Base-by-base conservation (phyloP, 2,797 vertebrate genomes). In the Rhadinocentrus ornatus region DNA sequence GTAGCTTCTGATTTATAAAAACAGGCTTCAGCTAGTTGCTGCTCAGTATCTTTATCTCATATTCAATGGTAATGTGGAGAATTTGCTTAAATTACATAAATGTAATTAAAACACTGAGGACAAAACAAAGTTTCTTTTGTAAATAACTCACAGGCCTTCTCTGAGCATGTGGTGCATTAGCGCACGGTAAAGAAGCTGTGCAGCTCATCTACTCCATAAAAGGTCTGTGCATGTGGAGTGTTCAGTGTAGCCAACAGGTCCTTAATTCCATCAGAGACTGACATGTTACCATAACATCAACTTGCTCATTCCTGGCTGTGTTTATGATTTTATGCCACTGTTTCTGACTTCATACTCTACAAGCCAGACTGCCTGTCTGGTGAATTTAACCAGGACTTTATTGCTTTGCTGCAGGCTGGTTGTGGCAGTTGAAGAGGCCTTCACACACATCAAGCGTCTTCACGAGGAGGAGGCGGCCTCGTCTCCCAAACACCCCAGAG, bases 341-440 rank as follows among this genome's bases (percentile, higher is more conserved):
- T 46, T 46, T n/a, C 7, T 20, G 7, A 46, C 44, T 20, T 7
- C 18, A 44, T n/a, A 24, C 22, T 16, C 44, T 46, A 0, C 3
- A 31, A 22, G 26, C 11, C 34, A 7, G 15, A 13, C 35, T 24
- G n/a, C 48, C 9, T 18, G 15, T 32, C 35, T 5, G 4, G n/a
- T 34, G 31, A 44, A 0, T 0, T 50, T 20, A 20, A 12, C 22
- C 26, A 31, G 46, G 18, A 0, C 1, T 62, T 16, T 20, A 16
- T 52, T 32, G 0, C 39, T 66, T n/a, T 41, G 35, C 26, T 15
- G 32, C 24, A 98, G 97, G 94, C 79, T 98, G 82, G 96, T 98
- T 48, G 96, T 98, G 73, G 97, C 96, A 0, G 97, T 97, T 72
- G 97, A 98, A 44, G 96, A 97, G 76, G 97, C 97, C 71, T 98